A percentile compares a stretch with the other conserved stretches of the same genome.
These are phyloP conservation scores for Poeciliopsis gracilis DNA, from an alignment of 2,797 vertebrate genomes.

Conservation along the genomic window DNA sequence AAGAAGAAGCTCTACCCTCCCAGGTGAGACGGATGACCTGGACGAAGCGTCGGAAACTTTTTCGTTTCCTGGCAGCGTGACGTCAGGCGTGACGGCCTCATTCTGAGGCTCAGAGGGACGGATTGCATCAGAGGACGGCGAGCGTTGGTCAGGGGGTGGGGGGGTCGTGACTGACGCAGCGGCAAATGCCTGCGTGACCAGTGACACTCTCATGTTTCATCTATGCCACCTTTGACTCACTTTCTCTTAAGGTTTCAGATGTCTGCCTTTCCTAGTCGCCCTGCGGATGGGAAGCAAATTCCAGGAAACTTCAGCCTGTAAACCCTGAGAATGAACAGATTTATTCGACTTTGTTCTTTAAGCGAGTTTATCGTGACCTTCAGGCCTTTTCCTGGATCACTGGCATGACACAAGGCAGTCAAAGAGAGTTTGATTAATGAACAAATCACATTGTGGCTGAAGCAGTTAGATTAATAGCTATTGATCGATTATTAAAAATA, in stretches of 20 bases:
- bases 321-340: not conserved
- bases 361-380: not conserved
- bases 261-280: not conserved
- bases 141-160: not conserved
- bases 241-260: conserved; percentile 3
- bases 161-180: conserved; percentile 9
- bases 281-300: not conserved
- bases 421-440: not conserved
- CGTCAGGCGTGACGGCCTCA: too few species aligned
- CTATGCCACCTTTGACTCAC: conserved; percentile 36
- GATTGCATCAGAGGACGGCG: not conserved
- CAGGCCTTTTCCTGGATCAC: not conserved
- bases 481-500: not conserved
- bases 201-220: conserved; percentile 55
- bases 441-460: not conserved
- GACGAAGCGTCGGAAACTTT: not conserved
- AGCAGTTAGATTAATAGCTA: not conserved
- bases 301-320: not conserved
- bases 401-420: not conserved
- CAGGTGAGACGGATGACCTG: conserved; percentile 73
- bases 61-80: not conserved
- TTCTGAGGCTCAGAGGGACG: not conserved
- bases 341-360: not conserved
- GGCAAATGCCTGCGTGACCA: conserved; percentile 13
- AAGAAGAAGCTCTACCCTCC: conserved; percentile 87